Evolutionary conservation across 2,113 vertebrate genomes (phyloP), one percentile per base, ranked within the genome.

Genomic region (Ptilonorhynchus violaceus): DNA sequence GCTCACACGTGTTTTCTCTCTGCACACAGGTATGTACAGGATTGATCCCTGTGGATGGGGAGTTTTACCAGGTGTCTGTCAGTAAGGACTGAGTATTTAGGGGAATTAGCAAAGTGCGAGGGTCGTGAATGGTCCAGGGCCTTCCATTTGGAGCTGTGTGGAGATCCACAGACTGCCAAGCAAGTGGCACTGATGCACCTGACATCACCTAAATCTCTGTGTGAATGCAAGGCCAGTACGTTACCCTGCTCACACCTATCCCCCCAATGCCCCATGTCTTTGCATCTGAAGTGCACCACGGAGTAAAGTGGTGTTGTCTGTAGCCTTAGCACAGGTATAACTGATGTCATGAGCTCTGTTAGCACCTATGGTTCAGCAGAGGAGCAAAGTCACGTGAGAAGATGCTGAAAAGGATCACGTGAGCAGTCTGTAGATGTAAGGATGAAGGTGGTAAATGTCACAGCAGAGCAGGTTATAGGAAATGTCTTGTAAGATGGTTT

Each of bases 71-170:
- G 6, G 14, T 7, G 28, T 15, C 56, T 55, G 27, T 30, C 27
- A n/a, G 0, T n/a, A 12, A 21, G 25, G 14, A 3, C 10, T 53
- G 49, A 42, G 39, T 41, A 0, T 85, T 62, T 28, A 15, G 27
- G 60, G 35, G 18, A 19, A 15, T 21, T 35, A 55, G 9, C 31
- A 44, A 60, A 56, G 35, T 31, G 10, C 0, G 0, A 53, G 41
- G 46, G 44, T 46, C 28, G 6, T 3, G 7, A 52, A 47, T 17
- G 20, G 24, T 24, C 22, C 56, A 44, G 56, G 13, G 33, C 35
- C 33, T 95, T 62, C 63, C 46, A 24, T 33, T 50, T 10, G 9
- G 35, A 85, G 37, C n/a, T 56, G 23, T 3, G 18, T 56, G 41
- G 60, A 60, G 68, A 60, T 18, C 47, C 27, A 9, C 33, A 50